Evolutionary conservation across 2,888 invertebrate genomes (phyloP).

Genomic region (Seira musarum): DNA sequence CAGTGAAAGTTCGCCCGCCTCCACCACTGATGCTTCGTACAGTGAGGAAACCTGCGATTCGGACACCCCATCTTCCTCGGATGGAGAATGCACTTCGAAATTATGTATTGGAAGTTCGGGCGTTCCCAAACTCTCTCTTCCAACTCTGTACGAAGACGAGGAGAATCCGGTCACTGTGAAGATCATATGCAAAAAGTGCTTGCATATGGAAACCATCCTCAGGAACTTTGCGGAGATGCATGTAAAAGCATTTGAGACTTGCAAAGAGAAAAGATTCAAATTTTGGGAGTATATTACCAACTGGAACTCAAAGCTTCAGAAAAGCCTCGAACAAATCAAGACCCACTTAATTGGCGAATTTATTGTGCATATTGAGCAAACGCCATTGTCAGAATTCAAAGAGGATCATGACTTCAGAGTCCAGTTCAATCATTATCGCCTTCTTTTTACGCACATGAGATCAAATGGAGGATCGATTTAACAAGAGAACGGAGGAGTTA

Average conservation of each 20-base stretch:
- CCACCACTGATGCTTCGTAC: not conserved
- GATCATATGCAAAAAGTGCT: slow-evolving; percentile 41
- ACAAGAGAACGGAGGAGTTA: slow-evolving; percentile 14
- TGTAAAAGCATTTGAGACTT: slow-evolving; percentile 31
- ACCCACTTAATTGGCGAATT: slow-evolving; percentile 42
- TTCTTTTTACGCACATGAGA: slow-evolving; percentile 41
- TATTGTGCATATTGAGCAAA: slow-evolving; percentile 43
- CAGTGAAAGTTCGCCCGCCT: slow-evolving; percentile 20
- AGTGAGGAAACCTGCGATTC: slow-evolving; percentile 24
- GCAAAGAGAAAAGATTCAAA: slow-evolving; percentile 22
- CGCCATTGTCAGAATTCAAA: slow-evolving; percentile 40
- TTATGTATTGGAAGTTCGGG: not conserved
- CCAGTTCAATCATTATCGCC: slow-evolving; percentile 42
- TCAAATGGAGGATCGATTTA: slow-evolving; percentile 37
- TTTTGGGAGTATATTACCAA: slow-evolving; percentile 42
- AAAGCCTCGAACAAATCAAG: slow-evolving; percentile 27
- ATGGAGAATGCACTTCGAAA: slow-evolving; percentile 15
- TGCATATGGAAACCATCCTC: slow-evolving; percentile 39
- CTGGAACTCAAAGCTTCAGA: slow-evolving; percentile 35
- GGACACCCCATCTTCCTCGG: no score
- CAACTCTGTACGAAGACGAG: slow-evolving; percentile 45
- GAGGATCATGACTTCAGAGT: slow-evolving; percentile 48
- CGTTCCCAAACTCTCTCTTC: slow-evolving; percentile 40
- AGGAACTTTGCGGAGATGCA: slow-evolving; percentile 42
- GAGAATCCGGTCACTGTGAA: slow-evolving; percentile 44